Percentiles rank a stretch among this genome's conserved stretches.
phyloP scores from a whole-genome alignment of 1,140 invertebrate genomes.

The Drosophila pseudoananassae region DNA sequence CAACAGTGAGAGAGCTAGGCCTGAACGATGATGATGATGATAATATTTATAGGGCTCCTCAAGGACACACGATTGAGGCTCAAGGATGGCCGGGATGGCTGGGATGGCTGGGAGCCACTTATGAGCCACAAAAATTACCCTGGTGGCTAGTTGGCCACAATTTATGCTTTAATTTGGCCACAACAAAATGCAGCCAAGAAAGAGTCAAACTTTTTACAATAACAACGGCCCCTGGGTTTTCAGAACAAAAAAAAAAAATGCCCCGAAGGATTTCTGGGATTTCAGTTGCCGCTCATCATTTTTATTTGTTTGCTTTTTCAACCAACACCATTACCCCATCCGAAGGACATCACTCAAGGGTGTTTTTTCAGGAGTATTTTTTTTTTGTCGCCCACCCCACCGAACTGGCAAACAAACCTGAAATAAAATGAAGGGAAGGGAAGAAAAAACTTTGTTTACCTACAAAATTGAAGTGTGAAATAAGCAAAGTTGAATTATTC shows the following conservation, averaged over 20 bases:
- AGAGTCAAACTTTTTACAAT: constrained; percentile 71
- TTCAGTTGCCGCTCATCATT: constrained; percentile 75
- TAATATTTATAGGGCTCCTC: constrained; percentile 80
- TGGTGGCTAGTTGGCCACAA: constrained; percentile 80
- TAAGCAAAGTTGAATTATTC: constrained; percentile 83
- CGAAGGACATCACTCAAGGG: constrained; percentile 31
- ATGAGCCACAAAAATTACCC: constrained; percentile 69
- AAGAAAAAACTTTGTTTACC: constrained; percentile 73
- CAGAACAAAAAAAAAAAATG: constrained; percentile 40
- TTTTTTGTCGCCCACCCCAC: constrained; percentile 5
- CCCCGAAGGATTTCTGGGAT: constrained; percentile 66
- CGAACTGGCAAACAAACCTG: neutral
- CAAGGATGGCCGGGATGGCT: neutral
- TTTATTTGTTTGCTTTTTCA: constrained; percentile 79
- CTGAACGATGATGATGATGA: constrained; percentile 62
- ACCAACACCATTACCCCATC: constrained; percentile 16
- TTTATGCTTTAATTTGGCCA: constrained; percentile 80
- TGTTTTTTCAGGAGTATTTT: constrained; percentile 31
- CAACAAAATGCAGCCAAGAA: constrained; percentile 31
- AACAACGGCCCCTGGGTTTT: constrained; percentile 44
- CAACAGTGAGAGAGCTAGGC: constrained; percentile 8
- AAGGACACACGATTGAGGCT: constrained; percentile 66
- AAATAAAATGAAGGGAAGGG: constrained; percentile 1
- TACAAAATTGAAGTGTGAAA: constrained; percentile 83
- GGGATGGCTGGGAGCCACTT: constrained; percentile 20